Percentiles rank a stretch among this genome's conserved stretches.
Evolutionary conservation across 2,797 vertebrate species (phyloP).

Genomic region (Champsocephalus gunnari): DNA sequence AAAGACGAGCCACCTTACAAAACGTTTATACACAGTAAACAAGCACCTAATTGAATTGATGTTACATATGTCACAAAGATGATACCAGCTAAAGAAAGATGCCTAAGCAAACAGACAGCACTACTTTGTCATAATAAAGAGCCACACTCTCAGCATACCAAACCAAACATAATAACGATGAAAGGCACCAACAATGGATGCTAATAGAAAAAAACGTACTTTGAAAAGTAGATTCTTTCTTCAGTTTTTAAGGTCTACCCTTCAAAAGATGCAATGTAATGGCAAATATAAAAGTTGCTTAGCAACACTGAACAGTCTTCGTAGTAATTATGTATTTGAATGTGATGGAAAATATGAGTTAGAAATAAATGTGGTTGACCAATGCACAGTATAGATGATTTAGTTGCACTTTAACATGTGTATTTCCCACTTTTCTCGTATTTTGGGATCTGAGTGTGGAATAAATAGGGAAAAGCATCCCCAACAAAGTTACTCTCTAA

Average conservation of each 20-base stretch:
- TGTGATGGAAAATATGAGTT: neutral
- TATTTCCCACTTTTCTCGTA: neutral
- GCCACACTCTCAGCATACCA: too few relatives aligned
- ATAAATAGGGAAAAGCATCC: neutral
- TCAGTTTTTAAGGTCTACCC: neutral
- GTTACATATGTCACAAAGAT: neutral
- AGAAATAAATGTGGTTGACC: neutral
- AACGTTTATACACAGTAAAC: neutral
- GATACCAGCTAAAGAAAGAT: neutral
- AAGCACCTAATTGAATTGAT: neutral
- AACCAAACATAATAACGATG: neutral
- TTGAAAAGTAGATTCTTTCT: neutral
- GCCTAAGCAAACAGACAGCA: neutral
- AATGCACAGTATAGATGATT: neutral
- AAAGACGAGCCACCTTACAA: neutral
- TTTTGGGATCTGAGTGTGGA: neutral
- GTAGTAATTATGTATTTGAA: neutral
- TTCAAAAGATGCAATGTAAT: neutral
- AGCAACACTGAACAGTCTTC: neutral
- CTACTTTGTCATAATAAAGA: neutral
- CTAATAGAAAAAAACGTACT: neutral
- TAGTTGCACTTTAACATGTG: neutral
- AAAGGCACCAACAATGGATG: neutral
- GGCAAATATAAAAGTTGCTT: conserved; percentile 7
- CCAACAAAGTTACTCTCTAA: neutral